Conservation (phyloP, 2,113 vertebrate species). For the Balaenoptera acutorostrata region DNA sequence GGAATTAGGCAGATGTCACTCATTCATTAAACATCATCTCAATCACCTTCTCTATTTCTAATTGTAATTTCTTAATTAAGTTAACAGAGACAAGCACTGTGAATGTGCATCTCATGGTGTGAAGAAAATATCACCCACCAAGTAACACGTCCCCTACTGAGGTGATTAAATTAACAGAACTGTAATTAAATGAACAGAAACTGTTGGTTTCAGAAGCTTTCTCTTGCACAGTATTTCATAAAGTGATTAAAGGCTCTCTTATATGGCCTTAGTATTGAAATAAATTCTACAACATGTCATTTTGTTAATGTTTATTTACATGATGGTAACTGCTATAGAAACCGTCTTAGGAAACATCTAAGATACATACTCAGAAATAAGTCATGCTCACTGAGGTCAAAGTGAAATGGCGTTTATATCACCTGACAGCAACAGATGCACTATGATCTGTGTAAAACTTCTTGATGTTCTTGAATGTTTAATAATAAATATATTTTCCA, state of each 20-base stretch:
- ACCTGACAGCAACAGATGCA: not conserved
- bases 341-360: not conserved
- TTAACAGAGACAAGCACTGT: slow-evolving; percentile 55
- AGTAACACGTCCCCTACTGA: slow-evolving; percentile 49
- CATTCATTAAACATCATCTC: not conserved
- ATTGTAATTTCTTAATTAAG: slow-evolving; percentile 70
- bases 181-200: slow-evolving; percentile 64
- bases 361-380: not conserved
- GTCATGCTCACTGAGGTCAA: not conserved
- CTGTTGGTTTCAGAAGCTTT: slow-evolving; percentile 38
- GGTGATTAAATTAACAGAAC: slow-evolving; percentile 63
- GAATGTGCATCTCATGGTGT: slow-evolving; percentile 41
- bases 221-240: slow-evolving; percentile 23
- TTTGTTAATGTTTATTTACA: not conserved
- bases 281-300: not conserved
- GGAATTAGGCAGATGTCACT: slow-evolving; percentile 5
- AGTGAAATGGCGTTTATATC: not conserved
- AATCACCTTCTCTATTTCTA: not conserved
- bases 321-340: not conserved
- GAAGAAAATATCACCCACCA: slow-evolving; percentile 66
- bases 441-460: not conserved
- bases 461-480: not conserved
- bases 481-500: not conserved
- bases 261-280: not conserved
- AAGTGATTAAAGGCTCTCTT: slow-evolving; percentile 23